A percentile compares a stretch with the other conserved stretches of the same genome.
phyloP scores from a whole-genome alignment of 2,113 vertebrate genomes.

The Numida meleagris region DNA sequence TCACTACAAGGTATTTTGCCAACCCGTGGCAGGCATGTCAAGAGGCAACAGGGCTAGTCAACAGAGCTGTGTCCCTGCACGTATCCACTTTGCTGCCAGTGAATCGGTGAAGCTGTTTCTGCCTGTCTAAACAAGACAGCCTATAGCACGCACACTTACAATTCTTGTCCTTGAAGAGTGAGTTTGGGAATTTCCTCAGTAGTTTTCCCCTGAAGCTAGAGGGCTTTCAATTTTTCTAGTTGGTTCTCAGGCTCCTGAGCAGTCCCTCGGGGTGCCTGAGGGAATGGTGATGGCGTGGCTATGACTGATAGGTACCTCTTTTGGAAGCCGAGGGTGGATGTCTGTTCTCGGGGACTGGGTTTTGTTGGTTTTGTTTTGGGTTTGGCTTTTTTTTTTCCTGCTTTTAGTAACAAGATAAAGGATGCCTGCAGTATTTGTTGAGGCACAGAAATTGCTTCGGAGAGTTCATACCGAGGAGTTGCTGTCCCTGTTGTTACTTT shows the following conservation, averaged over 20 bases:
- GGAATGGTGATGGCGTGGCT: not conserved
- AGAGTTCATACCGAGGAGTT: not conserved
- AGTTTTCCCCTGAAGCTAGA: not conserved
- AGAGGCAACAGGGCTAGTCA: not conserved
- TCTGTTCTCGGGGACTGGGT: not conserved
- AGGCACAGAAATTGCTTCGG: not conserved
- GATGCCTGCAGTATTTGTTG: not conserved
- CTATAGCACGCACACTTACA: not conserved
- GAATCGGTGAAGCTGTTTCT: not conserved
- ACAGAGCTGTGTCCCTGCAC: rapidly evolving
- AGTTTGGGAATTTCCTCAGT: not conserved
- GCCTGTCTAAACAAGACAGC: not conserved
- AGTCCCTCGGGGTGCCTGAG: not conserved
- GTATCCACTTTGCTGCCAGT: not conserved
- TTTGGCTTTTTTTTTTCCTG: not conserved
- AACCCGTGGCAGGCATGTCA: not conserved
- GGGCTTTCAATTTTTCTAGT: not conserved
- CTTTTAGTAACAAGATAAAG: not conserved
- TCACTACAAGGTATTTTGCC: not conserved
- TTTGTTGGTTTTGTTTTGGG: not conserved
- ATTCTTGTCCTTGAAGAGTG: not conserved
- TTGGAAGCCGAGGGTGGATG: not conserved
- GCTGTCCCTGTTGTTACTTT: not conserved
- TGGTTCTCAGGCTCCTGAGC: not conserved
- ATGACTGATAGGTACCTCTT: not conserved